Base-by-base conservation (phyloP, 2,797 vertebrate genomes). In the Alosa sapidissima region DNA sequence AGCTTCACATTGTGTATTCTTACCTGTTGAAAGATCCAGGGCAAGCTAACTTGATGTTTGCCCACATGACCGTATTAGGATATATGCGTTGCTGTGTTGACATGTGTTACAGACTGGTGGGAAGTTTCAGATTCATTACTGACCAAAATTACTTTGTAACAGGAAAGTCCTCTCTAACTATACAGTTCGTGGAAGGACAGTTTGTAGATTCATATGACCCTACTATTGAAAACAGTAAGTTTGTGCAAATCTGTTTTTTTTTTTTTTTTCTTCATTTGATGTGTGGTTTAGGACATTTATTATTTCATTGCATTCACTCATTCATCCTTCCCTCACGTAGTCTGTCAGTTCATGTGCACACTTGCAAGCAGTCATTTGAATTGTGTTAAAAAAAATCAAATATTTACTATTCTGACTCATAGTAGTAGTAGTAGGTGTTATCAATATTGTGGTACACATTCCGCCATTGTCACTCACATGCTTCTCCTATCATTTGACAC, bases 171-270 rank as follows among this genome's bases (percentile, higher is more conserved):
- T 99, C 98, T 85, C 93, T 99, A 95, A 99, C 98, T 0, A 99
- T 99, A 93, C 98, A 99, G 94, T 99, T 99, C 93, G 98, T 99
- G 90, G 98, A 99, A 96, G 98, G 98, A 91, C 98, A 99, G 92
- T 99, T 99, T 93, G 98, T 99, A 87, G 98, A 99, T 93, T 98
- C 98, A 0, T 99, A 99, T 85, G 98, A 99, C 92, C 98, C 98
- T 84, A 99, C 98, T 92, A 99, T 99, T 95, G 98, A 99, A 95
- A 99, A 99, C 95, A 99, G 98, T 99, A 94, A 99, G 98, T 99
- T 36, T 75, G 68, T 41, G 36, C 68, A 72, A 9, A 24, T 72
- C 11, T 51, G 49, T 9, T 14, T 10, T 72, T 68, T 11, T 68
- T 2, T n/a, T n/a, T n/a, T n/a, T n/a, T n/a, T 68, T 13, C 28